phyloP scores from a whole-genome alignment of 2,888 invertebrate genomes.

The Drosophila pegasa region DNA sequence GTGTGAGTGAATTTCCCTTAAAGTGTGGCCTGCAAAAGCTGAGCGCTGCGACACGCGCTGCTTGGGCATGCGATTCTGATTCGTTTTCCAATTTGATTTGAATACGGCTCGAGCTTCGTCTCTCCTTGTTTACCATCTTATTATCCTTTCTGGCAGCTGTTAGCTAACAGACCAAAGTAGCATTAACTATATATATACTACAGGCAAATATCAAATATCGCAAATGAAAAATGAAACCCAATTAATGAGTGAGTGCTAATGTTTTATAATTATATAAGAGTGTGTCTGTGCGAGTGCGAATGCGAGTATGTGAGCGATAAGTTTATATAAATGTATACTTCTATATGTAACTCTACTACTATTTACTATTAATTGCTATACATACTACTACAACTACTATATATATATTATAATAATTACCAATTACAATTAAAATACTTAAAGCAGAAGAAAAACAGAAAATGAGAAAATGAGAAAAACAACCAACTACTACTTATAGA shows the following conservation, averaged over 20 bases:
- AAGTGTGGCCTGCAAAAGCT: constrained; percentile 44
- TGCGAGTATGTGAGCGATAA: constrained; percentile 36
- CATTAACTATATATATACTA: constrained; percentile 31
- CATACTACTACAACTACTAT: constrained; percentile 28
- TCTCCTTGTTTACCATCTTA: too few relatives aligned
- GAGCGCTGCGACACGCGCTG: constrained; percentile 41
- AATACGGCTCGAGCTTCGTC: constrained; percentile 51
- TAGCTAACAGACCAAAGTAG: constrained; percentile 62
- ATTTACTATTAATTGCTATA: constrained; percentile 54
- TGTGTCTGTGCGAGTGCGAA: background rate
- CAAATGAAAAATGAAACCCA: constrained; percentile 9
- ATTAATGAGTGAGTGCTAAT: constrained; percentile 40
- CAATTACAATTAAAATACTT: constrained; percentile 38
- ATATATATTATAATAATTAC: constrained; percentile 42
- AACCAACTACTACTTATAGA: constrained; percentile 31
- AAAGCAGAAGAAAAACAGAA: background rate
- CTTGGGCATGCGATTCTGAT: constrained; percentile 12
- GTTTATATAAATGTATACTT: constrained; percentile 67
- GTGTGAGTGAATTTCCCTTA: background rate
- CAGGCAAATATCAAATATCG: background rate
- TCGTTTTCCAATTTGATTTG: constrained; percentile 14
- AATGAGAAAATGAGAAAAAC: constrained; percentile 4
- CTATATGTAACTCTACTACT: constrained; percentile 69
- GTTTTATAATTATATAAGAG: constrained; percentile 36
- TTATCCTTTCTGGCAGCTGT: constrained; percentile 49